Base-by-base conservation (phyloP, 2,797 vertebrate genomes). In the Simalia tracyae region DNA sequence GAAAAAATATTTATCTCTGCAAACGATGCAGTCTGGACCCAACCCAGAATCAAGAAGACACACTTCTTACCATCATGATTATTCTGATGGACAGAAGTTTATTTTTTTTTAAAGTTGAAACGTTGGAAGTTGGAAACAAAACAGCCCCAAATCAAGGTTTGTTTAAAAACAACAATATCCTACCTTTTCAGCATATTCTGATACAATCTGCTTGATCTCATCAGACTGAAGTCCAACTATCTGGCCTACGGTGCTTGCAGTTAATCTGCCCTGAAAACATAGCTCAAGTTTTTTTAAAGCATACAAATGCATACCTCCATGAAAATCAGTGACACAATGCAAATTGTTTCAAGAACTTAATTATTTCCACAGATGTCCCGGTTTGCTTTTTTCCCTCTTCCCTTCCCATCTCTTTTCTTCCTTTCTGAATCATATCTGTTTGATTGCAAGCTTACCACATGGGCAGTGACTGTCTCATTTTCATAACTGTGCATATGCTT, bases 101-200 rank as follows among this genome's bases (percentile, higher is more conserved):
- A 3, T 89, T 72, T 63, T 64, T 36, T 72, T 63, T 59, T 42
- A 7, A 46, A 76, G 4, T 19, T 56, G 24, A 56, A 42, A 68
- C 4, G 24, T 50, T 6, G 14, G 42, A 54, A 60, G 12, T 3
- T 76, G 42, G 14, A 87, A 84, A 4, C 86, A 81, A 64, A 93
- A 93, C 81, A 31, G 85, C 19, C 92, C 84, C 0, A 8, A 50
- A 61, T 72, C 36, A 87, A 90, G 50, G 0, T 66, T 0, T 0
- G 59, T 2, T 8, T 66, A 76, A 92, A 95, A 87, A 3, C n/a
- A 6, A 10, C 31, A 10, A 14, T 56, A 89, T 91, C 97, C 92
- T 94, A 99, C 99, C 98, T 99, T 99, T 96, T 98, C 99, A 0
- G 99, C 98, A 0, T 99, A 99, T 94, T 99, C 98, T 0, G 98